Percentiles rank a stretch among this genome's conserved stretches.
Evolutionary conservation across 2,113 vertebrate genomes (phyloP).

Genomic region (Panthera uncia): DNA sequence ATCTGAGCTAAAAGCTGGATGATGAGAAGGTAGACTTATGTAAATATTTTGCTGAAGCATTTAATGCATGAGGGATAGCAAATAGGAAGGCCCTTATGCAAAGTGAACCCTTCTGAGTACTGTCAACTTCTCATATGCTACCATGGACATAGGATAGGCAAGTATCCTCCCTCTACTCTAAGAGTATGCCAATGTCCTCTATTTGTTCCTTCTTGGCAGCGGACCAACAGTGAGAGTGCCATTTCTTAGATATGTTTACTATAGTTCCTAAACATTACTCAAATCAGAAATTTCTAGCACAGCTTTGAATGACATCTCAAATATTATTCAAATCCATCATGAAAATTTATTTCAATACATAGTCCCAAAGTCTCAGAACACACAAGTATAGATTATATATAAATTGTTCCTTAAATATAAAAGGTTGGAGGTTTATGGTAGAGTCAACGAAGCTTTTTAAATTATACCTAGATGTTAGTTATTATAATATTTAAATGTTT

Average conservation of each 20-base stretch:
- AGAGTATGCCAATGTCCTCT: not conserved
- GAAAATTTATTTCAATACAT: not conserved
- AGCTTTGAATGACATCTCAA: not conserved
- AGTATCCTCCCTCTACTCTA: not conserved
- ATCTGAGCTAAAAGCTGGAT: not conserved
- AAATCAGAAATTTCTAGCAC: not conserved
- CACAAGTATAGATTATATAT: not conserved
- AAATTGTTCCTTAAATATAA: constrained; percentile 3
- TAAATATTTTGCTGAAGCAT: not conserved
- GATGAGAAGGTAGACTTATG: not conserved
- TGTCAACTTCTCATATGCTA: not conserved
- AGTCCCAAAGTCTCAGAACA: not conserved
- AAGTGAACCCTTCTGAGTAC: not conserved
- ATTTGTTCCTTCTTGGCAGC: not conserved
- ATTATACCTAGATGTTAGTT: not conserved
- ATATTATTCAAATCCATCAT: not conserved
- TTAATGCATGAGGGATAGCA: not conserved
- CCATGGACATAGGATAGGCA: not conserved
- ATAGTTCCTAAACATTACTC: not conserved
- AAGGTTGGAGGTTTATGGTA: not conserved
- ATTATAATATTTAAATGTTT: constrained; percentile 24
- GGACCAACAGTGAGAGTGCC: not conserved
- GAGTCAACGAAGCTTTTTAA: not conserved
- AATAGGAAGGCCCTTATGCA: not conserved
- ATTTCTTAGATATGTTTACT: not conserved